Evolutionary conservation across 2,888 invertebrate genomes (phyloP).

Genomic region (Petrolisthes cinctipes): DNA sequence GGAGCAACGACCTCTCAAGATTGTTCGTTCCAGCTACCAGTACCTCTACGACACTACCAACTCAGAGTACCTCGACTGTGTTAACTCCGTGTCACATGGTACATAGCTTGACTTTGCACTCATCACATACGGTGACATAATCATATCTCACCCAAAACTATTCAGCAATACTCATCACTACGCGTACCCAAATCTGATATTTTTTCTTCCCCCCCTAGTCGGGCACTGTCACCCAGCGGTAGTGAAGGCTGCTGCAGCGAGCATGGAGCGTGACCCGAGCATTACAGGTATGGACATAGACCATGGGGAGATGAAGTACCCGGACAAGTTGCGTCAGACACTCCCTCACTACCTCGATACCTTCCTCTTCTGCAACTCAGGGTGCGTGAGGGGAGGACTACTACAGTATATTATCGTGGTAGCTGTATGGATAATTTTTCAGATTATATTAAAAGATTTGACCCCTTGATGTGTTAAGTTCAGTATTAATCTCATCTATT

Average conservation of each 20-base stretch:
- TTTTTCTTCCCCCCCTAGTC: slow-evolving; percentile 61
- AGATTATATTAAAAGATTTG: neutral
- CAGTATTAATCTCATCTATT: too few species aligned
- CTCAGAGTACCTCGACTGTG: slow-evolving; percentile 74
- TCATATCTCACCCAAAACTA: neutral
- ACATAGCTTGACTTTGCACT: slow-evolving; percentile 29
- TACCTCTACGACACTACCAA: slow-evolving; percentile 75
- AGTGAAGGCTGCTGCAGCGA: slow-evolving; percentile 71
- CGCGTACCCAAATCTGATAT: neutral
- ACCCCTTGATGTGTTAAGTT: neutral
- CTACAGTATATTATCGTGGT: neutral
- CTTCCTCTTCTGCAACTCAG: slow-evolving; percentile 74
- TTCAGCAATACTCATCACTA: neutral
- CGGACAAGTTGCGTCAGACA: slow-evolving; percentile 70
- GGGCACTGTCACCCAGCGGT: slow-evolving; percentile 72
- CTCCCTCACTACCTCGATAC: slow-evolving; percentile 72
- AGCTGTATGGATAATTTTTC: neutral
- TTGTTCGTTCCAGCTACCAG: slow-evolving; percentile 73
- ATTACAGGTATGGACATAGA: slow-evolving; percentile 72
- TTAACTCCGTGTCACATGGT: slow-evolving; percentile 71
- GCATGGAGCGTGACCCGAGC: slow-evolving; percentile 72
- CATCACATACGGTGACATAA: too few species aligned
- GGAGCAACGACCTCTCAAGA: slow-evolving; percentile 41
- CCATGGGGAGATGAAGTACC: slow-evolving; percentile 70
- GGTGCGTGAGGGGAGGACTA: slow-evolving; percentile 68